Percentiles rank a stretch among this genome's conserved stretches.
Conservation (phyloP, 2,113 vertebrate genomes). For the Gymnobelideus leadbeateri region DNA sequence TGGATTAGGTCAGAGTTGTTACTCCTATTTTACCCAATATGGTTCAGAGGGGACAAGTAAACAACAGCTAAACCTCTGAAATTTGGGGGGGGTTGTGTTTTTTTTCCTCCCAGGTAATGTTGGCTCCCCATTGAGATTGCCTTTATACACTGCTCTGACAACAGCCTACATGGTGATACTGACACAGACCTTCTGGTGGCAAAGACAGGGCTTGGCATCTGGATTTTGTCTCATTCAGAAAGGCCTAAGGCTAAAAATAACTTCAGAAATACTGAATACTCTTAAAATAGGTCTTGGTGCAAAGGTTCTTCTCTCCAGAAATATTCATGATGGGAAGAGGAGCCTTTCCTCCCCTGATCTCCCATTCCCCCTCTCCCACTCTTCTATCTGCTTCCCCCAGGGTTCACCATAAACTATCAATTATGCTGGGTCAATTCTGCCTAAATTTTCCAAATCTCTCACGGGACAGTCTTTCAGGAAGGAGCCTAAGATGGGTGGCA, state of each 20-base stretch:
- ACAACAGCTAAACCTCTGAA: neutral
- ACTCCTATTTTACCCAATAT: constrained; percentile 10
- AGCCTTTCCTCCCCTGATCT: neutral
- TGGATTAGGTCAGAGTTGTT: neutral
- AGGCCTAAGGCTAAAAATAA: neutral
- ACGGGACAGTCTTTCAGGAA: neutral
- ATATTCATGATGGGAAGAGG: neutral
- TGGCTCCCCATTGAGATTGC: neutral
- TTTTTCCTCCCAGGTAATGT: neutral
- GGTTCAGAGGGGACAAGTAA: neutral
- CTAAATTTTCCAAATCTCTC: neutral
- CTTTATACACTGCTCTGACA: neutral
- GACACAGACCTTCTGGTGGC: constrained; percentile 22
- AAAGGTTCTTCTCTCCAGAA: constrained; percentile 3
- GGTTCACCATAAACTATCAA: neutral
- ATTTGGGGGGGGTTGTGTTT: too few species aligned
- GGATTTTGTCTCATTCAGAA: constrained; percentile 46
- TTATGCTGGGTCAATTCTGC: neutral
- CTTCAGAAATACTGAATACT: neutral
- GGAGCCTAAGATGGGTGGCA: neutral
- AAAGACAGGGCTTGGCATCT: constrained; percentile 22
- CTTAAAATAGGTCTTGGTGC: constrained; percentile 23
- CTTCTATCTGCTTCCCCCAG: neutral
- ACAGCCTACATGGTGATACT: neutral
- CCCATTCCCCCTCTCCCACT: neutral